Base-by-base conservation (phyloP, 2,797 vertebrate genomes). In the Basileuterus tristriatus region DNA sequence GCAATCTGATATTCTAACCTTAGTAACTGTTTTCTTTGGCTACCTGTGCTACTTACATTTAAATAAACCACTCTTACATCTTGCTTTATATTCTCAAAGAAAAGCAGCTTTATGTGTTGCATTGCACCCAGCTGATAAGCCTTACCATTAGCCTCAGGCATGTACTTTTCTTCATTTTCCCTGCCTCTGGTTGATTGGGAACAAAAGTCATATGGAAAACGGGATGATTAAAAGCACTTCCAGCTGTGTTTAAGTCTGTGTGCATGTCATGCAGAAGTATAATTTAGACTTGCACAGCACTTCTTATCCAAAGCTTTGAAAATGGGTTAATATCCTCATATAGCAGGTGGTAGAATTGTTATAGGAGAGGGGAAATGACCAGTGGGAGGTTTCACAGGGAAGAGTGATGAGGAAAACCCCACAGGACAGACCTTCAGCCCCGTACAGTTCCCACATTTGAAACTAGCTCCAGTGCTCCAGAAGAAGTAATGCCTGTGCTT, bases 181-280 rank as follows among this genome's bases (percentile, higher is more conserved):
- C n/a, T 88, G 94, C 43, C n/a, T 52, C 32, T 49, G 8, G 29
- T 67, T 96, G 86, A 55, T n/a, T 32, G 8, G 46, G 76, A 92
- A 87, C 60, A 78, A 91, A 93, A 92, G 27, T 92, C 23, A 3
- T 29, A 62, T 9, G 21, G 79, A 88, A 90, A 83, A 68, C 49
- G 55, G 88, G 39, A 65, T 94, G 67, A 94, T 95, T 90, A 93
- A 70, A 93, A 62, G 56, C 63, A 52, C 47, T 88, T 96, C 93
- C 94, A 95, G 94, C 94, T 94, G 94, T 84, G 93, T 81, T 87
- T 79, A 84, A 95, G 77, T 64, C 59, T 74, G 3, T 87, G 86
- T 88, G 64, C 6, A 0, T 67, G 70, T 68, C 47, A 41, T 59
- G 69, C 72, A 83, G 87, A 75, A 89, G 75, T 90, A 50, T 6